These are phyloP conservation scores for Allolobophora icterica DNA, from an alignment of 2,888 invertebrate species.

Conservation along the genomic window DNA sequence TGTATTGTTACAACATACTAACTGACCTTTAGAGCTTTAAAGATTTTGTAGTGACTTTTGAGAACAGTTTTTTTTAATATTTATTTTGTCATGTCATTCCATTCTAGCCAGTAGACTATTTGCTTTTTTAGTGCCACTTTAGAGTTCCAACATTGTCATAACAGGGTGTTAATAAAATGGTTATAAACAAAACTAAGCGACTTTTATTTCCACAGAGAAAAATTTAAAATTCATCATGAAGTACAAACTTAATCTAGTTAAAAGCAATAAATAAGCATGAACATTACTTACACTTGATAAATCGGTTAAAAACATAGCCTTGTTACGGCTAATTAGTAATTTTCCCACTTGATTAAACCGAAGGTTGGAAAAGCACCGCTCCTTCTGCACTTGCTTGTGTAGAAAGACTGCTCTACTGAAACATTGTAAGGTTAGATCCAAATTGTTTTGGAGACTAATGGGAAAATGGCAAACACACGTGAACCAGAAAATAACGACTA, in stretches of 20 bases:
- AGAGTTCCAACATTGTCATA: not conserved
- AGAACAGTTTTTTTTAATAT: not conserved
- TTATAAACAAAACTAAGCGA: not conserved
- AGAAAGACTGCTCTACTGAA: not conserved
- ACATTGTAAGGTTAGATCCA: not conserved
- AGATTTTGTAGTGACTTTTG: not conserved
- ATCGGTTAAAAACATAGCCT: not conserved
- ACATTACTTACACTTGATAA: not conserved
- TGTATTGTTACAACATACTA: not conserved
- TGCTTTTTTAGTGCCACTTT: too few species aligned
- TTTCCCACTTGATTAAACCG: not conserved
- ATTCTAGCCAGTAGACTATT: too few species aligned
- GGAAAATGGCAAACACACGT: not conserved
- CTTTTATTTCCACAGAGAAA: not conserved
- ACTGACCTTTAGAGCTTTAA: not conserved
- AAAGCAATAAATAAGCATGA: not conserved
- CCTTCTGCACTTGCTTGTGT: not conserved
- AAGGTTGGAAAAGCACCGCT: not conserved
- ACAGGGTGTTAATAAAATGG: not conserved
- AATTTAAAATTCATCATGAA: constrained; percentile 10
- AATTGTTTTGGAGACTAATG: not conserved
- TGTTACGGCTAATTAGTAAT: too few species aligned
- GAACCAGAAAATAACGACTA: not conserved
- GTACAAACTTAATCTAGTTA: constrained; percentile 17
- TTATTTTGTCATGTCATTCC: not conserved